phyloP scores from a whole-genome alignment of 1,140 invertebrate species.

The Brachionus asplanchnoidis region DNA sequence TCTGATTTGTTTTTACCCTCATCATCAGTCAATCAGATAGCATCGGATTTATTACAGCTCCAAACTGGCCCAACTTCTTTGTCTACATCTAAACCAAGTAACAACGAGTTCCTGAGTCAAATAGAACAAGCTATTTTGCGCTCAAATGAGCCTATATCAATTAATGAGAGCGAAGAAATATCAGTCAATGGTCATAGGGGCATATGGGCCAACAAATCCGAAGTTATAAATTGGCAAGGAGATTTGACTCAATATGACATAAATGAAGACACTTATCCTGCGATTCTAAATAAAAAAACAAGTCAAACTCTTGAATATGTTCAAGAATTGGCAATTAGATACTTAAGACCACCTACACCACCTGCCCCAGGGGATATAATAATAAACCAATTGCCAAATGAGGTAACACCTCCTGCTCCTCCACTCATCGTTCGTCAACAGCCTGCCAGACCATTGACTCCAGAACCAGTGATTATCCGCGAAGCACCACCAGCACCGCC shows the following conservation, averaged over 20 bases:
- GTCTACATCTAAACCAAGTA: neutral
- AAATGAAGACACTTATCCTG: slow-evolving; percentile 5
- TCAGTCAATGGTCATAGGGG: neutral
- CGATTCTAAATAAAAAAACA: neutral
- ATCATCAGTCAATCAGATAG: slow-evolving; percentile 16
- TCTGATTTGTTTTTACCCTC: neutral
- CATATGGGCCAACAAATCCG: neutral
- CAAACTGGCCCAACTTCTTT: neutral
- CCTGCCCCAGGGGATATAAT: slow-evolving; percentile 1
- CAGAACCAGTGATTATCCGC: neutral
- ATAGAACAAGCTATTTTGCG: neutral
- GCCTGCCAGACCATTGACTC: slow-evolving; percentile 10
- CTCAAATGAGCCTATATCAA: neutral
- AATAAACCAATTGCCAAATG: neutral
- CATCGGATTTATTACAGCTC: neutral
- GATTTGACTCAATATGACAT: slow-evolving; percentile 1
- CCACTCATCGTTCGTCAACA: slow-evolving; percentile 8
- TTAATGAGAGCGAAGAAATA: neutral
- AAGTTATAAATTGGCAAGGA: neutral
- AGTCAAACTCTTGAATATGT: neutral
- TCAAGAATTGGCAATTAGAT: slow-evolving; percentile 31
- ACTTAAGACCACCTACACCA: slow-evolving; percentile 24
- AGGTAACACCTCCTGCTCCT: neutral
- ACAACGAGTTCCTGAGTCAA: neutral
- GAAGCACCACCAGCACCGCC: neutral